phyloP scores from a whole-genome alignment of 2,888 invertebrate genomes.

The Cenopis cana region DNA sequence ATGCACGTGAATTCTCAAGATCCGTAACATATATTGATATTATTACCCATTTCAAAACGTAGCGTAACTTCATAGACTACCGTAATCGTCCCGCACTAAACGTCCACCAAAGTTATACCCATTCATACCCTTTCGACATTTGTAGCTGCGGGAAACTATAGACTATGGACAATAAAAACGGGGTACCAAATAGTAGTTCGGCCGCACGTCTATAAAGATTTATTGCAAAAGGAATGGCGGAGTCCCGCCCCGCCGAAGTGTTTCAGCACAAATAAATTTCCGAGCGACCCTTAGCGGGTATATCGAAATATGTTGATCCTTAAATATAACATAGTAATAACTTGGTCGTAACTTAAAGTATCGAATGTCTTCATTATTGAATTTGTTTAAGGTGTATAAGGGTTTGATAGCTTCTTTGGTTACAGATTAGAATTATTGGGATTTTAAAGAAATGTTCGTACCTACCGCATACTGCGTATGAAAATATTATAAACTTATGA shows the following conservation, averaged over 20 bases:
- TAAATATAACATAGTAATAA: conserved; percentile 64
- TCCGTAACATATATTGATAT: conserved; percentile 8
- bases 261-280: conserved; percentile 76
- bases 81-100: conserved; percentile 20
- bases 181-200: conserved; percentile 45
- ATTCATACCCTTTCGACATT: conserved; percentile 40
- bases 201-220: conserved; percentile 70
- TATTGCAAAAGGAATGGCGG: conserved; percentile 71
- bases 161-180: conserved; percentile 67
- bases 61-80: conserved; percentile 16
- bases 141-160: conserved; percentile 56
- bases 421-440: not conserved
- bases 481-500: no score
- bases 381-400: conserved; percentile 10
- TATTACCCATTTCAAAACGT: conserved; percentile 14
- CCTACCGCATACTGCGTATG: no score
- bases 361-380: conserved; percentile 30
- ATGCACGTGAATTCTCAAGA: not conserved
- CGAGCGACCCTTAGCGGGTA: conserved; percentile 63
- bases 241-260: conserved; percentile 65
- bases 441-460: no score
- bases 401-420: not conserved
- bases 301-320: conserved; percentile 73
- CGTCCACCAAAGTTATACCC: conserved; percentile 28
- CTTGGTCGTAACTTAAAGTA: conserved; percentile 27